Evolutionary conservation across 2,797 vertebrate genomes (phyloP), one percentile per base, ranked within the genome.

Genomic region (Protosalanx chinensis): DNA sequence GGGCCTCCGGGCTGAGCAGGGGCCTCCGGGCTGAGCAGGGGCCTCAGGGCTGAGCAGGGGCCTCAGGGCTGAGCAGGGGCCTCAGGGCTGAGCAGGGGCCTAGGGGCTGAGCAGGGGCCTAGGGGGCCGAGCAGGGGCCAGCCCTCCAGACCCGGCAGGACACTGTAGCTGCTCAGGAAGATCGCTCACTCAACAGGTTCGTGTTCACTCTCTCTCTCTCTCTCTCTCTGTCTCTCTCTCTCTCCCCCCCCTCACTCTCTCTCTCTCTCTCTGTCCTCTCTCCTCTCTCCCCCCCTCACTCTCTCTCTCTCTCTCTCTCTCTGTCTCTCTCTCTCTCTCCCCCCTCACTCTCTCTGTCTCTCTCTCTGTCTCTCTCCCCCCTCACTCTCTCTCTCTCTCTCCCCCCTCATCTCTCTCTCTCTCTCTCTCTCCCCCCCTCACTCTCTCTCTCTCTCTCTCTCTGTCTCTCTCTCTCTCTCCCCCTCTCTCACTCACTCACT

Each of bases 361-460:
- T 46, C 41, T 46, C 41, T 2, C 5, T 5, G 1, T 46, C 41
- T 46, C 5, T 46, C 41, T 46, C 41, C 2, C 41, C 2, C 41
- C 2, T 2, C n/a, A n/a, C n/a, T 12, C 41, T 46, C 41, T 46
- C 41, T 46, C 41, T 46, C 41, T 46, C 5, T 5, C 41, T 46
- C 41, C n/a, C n/a, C n/a, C n/a, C n/a, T n/a, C n/a, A n/a, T n/a
- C n/a, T n/a, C n/a, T n/a, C n/a, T 27, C 23, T 27, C 23, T 27
- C 23, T 27, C 23, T 27, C 74, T 76, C 74, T 41, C 81, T 73
- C 56, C 37, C 23, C 16, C 71, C 37, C 59, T 16, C 37, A 76
- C 72, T 58, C 49, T 73, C 78, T 86, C 88, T 80, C 87, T 86
- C 86, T 27, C 87, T 83, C 84, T 85, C 81, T 79, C 63, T 83